A percentile compares a stretch with the other conserved stretches of the same genome.
These are phyloP conservation scores for Apomyelois bistriatella DNA, from an alignment of 2,888 invertebrate genomes.

Conservation along the genomic window DNA sequence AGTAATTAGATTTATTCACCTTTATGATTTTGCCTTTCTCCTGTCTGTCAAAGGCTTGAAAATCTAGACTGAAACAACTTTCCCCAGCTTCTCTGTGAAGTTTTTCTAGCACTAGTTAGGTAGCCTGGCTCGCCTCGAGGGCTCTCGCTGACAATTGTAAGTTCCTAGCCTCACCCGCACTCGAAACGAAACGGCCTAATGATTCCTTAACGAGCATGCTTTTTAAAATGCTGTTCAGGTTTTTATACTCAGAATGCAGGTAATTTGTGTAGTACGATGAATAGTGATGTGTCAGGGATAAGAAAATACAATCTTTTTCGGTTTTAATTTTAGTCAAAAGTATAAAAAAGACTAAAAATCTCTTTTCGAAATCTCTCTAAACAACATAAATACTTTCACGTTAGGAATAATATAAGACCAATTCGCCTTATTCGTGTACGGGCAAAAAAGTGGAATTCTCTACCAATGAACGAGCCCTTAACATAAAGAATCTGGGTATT, in stretches of 20 bases:
- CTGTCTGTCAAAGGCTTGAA: not conserved
- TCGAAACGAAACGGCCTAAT: conserved; percentile 41
- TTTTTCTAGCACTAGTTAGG: conserved; percentile 52
- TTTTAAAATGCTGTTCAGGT: conserved; percentile 19
- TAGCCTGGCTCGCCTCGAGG: conserved; percentile 41
- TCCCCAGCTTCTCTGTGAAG: conserved; percentile 17
- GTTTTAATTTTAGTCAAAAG: not conserved
- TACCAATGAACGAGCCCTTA: no score
- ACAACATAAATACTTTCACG: no score
- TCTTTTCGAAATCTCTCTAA: no score
- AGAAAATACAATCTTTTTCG: not conserved
- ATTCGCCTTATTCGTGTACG: no score
- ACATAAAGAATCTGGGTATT: no score
- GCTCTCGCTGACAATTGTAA: conserved; percentile 56
- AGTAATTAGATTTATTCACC: no score
- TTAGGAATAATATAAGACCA: no score
- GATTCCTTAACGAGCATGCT: conserved; percentile 31
- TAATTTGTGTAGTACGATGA: not conserved
- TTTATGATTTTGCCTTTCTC: not conserved
- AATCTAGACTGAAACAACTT: not conserved
- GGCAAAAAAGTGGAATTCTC: no score
- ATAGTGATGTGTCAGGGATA: not conserved
- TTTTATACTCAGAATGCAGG: not conserved
- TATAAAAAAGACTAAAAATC: no score
- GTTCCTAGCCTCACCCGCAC: conserved; percentile 36